phyloP scores from a whole-genome alignment of 2,113 vertebrate genomes.

The Thalassarche chlororhynchos region DNA sequence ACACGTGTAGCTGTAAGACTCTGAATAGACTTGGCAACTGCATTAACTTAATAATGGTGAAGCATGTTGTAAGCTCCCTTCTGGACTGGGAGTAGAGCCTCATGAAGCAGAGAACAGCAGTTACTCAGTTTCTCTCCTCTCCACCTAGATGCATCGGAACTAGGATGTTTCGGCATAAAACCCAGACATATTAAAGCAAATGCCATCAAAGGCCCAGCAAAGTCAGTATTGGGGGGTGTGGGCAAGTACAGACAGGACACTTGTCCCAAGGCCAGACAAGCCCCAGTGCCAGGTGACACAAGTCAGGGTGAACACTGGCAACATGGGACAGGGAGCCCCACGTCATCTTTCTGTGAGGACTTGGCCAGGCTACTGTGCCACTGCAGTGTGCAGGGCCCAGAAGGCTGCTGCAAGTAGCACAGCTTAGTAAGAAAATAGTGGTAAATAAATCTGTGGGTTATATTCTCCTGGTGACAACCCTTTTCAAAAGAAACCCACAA shows the following conservation, averaged over 20 bases:
- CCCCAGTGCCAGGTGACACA: not conserved
- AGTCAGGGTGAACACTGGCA: not conserved
- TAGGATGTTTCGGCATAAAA: not conserved
- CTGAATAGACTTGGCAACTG: not conserved
- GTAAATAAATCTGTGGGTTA: not conserved
- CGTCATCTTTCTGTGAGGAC: not conserved
- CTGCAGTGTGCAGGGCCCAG: not conserved
- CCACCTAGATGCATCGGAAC: not conserved
- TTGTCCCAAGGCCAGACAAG: not conserved
- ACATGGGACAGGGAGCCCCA: not conserved
- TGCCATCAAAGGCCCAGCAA: not conserved
- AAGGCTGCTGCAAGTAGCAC: not conserved
- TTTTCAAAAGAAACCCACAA: not conserved
- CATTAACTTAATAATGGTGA: not conserved
- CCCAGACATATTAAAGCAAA: not conserved
- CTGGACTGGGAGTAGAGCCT: not conserved
- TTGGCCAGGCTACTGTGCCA: not conserved
- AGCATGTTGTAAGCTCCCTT: not conserved
- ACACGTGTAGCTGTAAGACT: not conserved
- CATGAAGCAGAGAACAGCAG: not conserved
- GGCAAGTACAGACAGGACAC: not conserved
- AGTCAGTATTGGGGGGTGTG: not conserved
- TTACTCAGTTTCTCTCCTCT: not conserved
- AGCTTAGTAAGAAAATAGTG: not conserved
- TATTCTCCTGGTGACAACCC: not conserved